These are phyloP conservation scores for Catostylus mosaicus DNA, from an alignment of 30 jellyfish, hydroid and myxozoan genomes.

Conservation along the genomic window DNA sequence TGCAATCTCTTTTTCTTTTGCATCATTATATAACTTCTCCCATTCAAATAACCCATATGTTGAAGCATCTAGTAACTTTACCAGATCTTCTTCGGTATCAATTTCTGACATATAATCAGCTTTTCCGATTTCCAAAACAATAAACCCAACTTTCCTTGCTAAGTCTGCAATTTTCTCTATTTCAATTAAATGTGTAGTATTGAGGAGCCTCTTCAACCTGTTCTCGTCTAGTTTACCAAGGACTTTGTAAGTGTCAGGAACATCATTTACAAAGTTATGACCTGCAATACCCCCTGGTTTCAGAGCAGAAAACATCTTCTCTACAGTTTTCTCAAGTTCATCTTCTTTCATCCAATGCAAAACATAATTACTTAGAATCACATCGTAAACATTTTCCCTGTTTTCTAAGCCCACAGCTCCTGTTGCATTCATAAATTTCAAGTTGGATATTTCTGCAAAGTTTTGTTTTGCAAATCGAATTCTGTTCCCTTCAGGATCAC, in stretches of 20 bases:
- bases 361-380: constrained; percentile 21
- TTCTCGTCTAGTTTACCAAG: not conserved
- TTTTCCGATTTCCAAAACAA: not conserved
- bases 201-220: not conserved
- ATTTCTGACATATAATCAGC: not conserved
- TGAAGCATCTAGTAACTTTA: not conserved
- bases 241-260: not conserved
- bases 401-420: constrained; percentile 15
- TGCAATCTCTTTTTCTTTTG: not conserved
- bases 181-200: not conserved
- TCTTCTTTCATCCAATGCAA: constrained; percentile 34
- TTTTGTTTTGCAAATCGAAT: constrained; percentile 9
- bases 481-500: constrained; percentile 19
- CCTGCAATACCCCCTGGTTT: constrained; percentile 8
- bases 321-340: constrained; percentile 14
- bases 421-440: not conserved
- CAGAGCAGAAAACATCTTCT: not conserved
- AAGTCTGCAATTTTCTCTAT: not conserved
- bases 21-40: not conserved
- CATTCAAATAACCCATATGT: not conserved
- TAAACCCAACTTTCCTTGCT: constrained; percentile 5
- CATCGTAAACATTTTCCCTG: constrained; percentile 17
- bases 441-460: not conserved
- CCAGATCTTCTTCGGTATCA: not conserved
- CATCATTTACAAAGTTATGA: not conserved